Evolutionary conservation across 2,888 invertebrate genomes (phyloP), one percentile per base, ranked within the genome.

Genomic region (Pyralis farinalis): DNA sequence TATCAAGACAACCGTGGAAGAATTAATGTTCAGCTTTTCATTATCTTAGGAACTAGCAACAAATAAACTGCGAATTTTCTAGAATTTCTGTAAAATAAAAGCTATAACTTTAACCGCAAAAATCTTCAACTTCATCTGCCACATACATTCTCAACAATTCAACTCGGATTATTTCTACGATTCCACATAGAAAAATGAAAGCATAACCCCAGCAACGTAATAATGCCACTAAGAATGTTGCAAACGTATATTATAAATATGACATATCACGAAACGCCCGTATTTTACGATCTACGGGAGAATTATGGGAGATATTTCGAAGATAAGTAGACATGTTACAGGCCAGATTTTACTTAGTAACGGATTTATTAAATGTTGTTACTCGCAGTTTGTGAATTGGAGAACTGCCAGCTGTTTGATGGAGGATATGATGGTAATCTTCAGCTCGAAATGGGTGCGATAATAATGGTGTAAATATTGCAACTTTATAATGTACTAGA

Each of bases 271-370:
- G 37, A 37, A 37, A 30, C 20, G 21, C 31, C 30, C 30, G 30
- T 25, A 25, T 29, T 37, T 37, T 30, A 37, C 22, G 37, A 31
- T 30, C 1, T 10, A 2, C 25, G 2, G 5, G 10, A 21, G 30
- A 30, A 21, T 37, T 30, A 30, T 30, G 30, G 22, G 1, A n/a
- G 12, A 21, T 21, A 21, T 31, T 22, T 1, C 7, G 30, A 21
- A 30, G 37, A 37, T 37, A 37, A 37, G 37, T 37, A 37, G 37
- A 22, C 31, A 30, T n/a, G 30, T 37, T 37, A 37, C 37, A 37
- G 20, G 37, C 12, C 22, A 37, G 37, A 31, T 31, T 30, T 37
- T 37, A 37, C 37, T 37, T 37, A 37, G 37, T 37, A 22, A 12
- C 30, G 25, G 21, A 12, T 31, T 37, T 31, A 37, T 30, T 37